phyloP scores from a whole-genome alignment of 2,888 invertebrate species.

The Drosophila cracens region DNA sequence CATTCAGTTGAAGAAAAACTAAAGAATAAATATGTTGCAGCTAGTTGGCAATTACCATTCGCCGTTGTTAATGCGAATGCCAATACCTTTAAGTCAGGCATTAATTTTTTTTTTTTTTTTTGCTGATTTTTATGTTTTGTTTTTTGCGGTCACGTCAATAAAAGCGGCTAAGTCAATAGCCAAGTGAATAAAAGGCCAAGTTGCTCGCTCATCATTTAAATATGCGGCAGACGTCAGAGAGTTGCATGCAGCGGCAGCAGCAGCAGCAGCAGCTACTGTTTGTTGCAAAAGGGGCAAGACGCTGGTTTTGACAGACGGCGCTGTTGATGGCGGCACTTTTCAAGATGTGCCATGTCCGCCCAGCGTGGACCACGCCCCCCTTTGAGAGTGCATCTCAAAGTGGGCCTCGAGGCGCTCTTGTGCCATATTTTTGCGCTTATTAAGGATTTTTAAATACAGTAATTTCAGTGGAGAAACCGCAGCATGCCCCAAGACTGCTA shows the following conservation, averaged over 20 bases:
- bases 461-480: conserved; percentile 50
- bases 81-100: conserved; percentile 33
- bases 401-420: conserved; percentile 26
- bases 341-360: conserved; percentile 31
- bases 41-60: conserved; percentile 34
- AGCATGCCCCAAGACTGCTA: conserved; percentile 52
- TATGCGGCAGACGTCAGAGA: conserved; percentile 46
- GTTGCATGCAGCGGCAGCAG: background rate
- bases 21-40: conserved; percentile 4
- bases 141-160: conserved; percentile 30
- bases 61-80: conserved; percentile 30
- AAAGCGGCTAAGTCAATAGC: conserved; percentile 14
- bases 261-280: conserved; percentile 45
- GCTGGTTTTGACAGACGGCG: background rate
- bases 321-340: conserved; percentile 59
- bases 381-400: conserved; percentile 48
- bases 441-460: conserved; percentile 79
- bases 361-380: conserved; percentile 13
- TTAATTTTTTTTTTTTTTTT: conserved; percentile 15
- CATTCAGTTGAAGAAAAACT: conserved; percentile 5
- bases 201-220: conserved; percentile 58
- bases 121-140: background rate
- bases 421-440: conserved; percentile 75
- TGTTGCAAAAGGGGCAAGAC: background rate
- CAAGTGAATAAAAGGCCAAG: conserved; percentile 10